Evolutionary conservation across 2,888 invertebrate species (phyloP).

Genomic region (Eupithecia vulgata): DNA sequence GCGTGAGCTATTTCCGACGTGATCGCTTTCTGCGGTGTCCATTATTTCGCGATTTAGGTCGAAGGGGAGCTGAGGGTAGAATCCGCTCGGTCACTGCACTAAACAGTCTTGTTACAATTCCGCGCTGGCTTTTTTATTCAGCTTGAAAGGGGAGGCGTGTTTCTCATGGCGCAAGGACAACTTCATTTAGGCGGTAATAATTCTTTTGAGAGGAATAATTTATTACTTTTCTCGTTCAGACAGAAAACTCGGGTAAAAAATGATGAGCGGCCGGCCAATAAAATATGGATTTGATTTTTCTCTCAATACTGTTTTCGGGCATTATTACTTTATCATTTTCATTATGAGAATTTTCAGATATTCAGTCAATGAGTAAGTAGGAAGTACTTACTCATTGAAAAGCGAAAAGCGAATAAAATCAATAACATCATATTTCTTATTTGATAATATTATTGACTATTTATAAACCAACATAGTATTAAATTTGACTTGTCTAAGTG

Average conservation of each 20-base stretch:
- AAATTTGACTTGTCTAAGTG: too few species aligned
- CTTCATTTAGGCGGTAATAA: slow-evolving; percentile 62
- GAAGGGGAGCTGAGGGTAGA: slow-evolving; percentile 65
- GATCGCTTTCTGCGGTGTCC: slow-evolving; percentile 70
- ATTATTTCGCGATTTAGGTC: slow-evolving; percentile 77
- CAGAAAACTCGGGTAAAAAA: slow-evolving; percentile 41
- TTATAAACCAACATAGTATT: too few species aligned
- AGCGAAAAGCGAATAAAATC: too few species aligned
- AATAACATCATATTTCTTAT: too few species aligned
- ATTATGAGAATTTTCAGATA: too few species aligned
- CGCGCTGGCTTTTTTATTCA: slow-evolving; percentile 59
- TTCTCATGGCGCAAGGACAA: slow-evolving; percentile 57
- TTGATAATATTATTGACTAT: too few species aligned
- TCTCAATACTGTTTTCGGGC: slow-evolving; percentile 36
- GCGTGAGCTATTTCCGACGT: slow-evolving; percentile 74
- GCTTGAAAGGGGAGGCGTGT: slow-evolving; percentile 61
- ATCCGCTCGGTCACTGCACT: slow-evolving; percentile 76
- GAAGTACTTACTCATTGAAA: too few species aligned
- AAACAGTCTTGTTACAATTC: slow-evolving; percentile 71
- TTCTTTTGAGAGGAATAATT: slow-evolving; percentile 49
- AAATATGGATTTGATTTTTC: slow-evolving; percentile 46
- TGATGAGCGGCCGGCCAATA: slow-evolving; percentile 42
- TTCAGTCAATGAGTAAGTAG: too few species aligned
- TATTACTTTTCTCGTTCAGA: slow-evolving; percentile 46
- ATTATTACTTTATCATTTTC: slow-evolving; percentile 25